Evolutionary conservation across 2,113 vertebrate species (phyloP), one percentile per base, ranked within the genome.

Genomic region (Austrofundulus limnaeus): DNA sequence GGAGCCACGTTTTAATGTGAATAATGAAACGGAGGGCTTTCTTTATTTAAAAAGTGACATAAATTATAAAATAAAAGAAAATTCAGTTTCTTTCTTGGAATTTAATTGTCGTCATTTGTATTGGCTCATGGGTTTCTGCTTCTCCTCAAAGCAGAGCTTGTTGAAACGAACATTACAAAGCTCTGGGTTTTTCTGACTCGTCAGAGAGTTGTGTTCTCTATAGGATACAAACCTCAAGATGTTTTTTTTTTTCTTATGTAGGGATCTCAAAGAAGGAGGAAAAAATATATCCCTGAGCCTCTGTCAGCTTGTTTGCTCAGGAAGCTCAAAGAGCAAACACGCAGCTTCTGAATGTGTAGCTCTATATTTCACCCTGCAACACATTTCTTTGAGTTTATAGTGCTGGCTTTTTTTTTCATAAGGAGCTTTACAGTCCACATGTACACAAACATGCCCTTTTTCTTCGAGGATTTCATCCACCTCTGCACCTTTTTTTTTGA

Each of bases 261-360:
- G 42, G 37, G 52, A 61, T 64, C 51, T 70, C 61, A 70, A 39
- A 71, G 6, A 14, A 9, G 21, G 19, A 16, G 11, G 5, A 9
- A 49, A 37, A 20, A 54, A 70, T 20, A 72, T 50, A 70, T 60
- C 65, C 48, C 54, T n/a, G 34, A 70, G 73, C 58, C 25, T 63
- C 65, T 59, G 53, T 72, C 38, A 51, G 62, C 43, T 76, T 77
- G 65, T 80, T 78, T 78, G 66, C 80, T 78, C 28, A 38, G 66
- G 65, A 78, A 80, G 76, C 68, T 80, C 39, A 75, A 75, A 79
- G 53, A 77, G 12, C 37, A 63, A 57, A 71, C 39, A 65, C 59
- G 43, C 11, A 2, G 25, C 42, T 58, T 58, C 57, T 14, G 39
- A 62, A 21, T 45, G 28, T 6, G 42, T 37, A 2, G 48, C 43